Conservation (phyloP, 2,797 vertebrate species). For the Poeciliopsis paucimaculata region DNA sequence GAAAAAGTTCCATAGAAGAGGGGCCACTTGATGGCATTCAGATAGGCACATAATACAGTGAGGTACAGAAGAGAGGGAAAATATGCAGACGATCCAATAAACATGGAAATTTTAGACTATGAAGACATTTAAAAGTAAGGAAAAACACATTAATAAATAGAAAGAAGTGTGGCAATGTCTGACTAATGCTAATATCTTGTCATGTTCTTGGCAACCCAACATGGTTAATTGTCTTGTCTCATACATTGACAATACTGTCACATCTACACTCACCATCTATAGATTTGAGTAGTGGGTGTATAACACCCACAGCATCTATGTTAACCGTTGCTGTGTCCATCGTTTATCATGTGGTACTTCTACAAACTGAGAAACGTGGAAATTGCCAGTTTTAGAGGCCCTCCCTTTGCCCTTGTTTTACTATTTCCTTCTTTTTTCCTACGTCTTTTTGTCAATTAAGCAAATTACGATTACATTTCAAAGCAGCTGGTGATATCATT, state of each 20-base stretch:
- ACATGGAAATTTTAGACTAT: no score
- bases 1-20: no score
- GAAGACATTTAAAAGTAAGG: no score
- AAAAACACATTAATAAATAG: no score
- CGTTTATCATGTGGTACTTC: background rate
- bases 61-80: no score
- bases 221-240: no score
- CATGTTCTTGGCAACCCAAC: no score
- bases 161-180: background rate
- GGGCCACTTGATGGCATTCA: no score
- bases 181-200: no score
- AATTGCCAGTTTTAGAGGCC: background rate
- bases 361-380: background rate
- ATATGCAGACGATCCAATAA: no score
- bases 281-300: background rate
- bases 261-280: background rate
- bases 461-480: background rate
- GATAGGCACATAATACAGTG: no score
- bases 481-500: background rate
- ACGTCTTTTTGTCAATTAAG: background rate
- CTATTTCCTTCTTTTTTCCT: background rate
- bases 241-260: background rate
- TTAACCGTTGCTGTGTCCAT: background rate
- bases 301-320: background rate
- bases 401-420: background rate